phyloP scores from a whole-genome alignment of 2,797 vertebrate species.

The Gymnoscopelus braueri region DNA sequence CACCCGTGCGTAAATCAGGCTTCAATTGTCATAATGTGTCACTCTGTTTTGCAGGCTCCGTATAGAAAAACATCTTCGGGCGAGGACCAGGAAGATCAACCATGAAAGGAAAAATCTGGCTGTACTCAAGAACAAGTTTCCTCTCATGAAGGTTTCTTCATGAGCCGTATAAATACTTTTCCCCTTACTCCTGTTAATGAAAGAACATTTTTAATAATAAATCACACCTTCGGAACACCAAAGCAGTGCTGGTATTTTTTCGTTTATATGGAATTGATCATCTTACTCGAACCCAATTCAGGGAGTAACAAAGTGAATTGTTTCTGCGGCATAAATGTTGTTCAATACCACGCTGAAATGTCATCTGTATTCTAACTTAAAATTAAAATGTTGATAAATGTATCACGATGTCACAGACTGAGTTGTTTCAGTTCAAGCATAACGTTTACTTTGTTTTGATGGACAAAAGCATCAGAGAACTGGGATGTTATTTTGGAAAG shows the following conservation, averaged over 20 bases:
- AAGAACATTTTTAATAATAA: too few relatives aligned
- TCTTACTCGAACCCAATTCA: not conserved
- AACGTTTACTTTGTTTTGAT: too few relatives aligned
- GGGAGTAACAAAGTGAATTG: constrained; percentile 2
- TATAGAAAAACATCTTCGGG: constrained; percentile 81
- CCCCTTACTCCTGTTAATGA: not conserved
- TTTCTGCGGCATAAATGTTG: constrained; percentile 30
- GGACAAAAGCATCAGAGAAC: constrained; percentile 1
- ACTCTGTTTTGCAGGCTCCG: constrained; percentile 81
- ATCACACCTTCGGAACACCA: too few relatives aligned
- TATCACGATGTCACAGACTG: not conserved
- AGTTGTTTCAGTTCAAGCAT: too few relatives aligned
- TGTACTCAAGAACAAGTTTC: constrained; percentile 80
- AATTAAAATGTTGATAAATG: constrained; percentile 20
- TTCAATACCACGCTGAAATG: not conserved
- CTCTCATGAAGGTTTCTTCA: constrained; percentile 71
- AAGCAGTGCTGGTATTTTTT: not conserved
- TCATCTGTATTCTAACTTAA: constrained; percentile 22
- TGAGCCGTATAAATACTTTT: constrained; percentile 38
- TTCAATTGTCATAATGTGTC: not conserved
- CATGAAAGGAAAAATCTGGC: constrained; percentile 64
- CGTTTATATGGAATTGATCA: not conserved
- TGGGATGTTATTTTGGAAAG: too few relatives aligned
- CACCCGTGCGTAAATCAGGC: too few relatives aligned
- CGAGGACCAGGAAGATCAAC: constrained; percentile 57